Conservation (phyloP, 2,113 vertebrate species). For the Hemiscyllium ocellatum region DNA sequence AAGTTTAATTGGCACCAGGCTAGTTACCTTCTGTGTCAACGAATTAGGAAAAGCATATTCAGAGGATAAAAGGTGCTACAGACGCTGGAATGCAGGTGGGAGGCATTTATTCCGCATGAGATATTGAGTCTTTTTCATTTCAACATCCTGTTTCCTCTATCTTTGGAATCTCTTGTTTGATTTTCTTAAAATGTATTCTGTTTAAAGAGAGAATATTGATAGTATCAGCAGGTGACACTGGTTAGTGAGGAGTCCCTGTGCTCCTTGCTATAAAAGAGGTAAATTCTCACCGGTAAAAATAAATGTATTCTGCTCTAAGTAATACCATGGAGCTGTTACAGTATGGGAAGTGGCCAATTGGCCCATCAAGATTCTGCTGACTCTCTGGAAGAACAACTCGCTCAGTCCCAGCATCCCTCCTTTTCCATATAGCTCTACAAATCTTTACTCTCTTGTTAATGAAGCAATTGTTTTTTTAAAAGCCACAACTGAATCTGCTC, state of each 20-base stretch:
- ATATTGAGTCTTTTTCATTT: background rate
- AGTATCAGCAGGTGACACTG: background rate
- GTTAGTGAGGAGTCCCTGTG: background rate
- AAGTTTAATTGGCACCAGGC: background rate
- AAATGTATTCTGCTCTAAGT: background rate
- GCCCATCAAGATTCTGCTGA: background rate
- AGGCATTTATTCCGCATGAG: background rate
- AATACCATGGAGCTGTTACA: background rate
- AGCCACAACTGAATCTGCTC: no score
- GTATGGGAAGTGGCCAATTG: background rate
- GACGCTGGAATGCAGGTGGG: background rate
- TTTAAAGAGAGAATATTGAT: background rate
- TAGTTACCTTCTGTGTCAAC: background rate
- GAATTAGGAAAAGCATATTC: background rate
- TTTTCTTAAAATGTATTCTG: background rate
- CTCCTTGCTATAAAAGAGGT: background rate
- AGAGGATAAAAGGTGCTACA: background rate
- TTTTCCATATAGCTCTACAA: no score
- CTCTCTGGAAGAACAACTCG: no score
- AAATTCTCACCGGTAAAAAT: background rate
- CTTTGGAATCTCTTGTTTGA: background rate
- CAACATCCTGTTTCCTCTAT: background rate
- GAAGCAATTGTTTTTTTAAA: no score
- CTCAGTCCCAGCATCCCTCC: no score
- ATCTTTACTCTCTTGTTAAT: no score